Evolutionary conservation across 2,113 vertebrate species (phyloP).

Genomic region (Lonchura striata): DNA sequence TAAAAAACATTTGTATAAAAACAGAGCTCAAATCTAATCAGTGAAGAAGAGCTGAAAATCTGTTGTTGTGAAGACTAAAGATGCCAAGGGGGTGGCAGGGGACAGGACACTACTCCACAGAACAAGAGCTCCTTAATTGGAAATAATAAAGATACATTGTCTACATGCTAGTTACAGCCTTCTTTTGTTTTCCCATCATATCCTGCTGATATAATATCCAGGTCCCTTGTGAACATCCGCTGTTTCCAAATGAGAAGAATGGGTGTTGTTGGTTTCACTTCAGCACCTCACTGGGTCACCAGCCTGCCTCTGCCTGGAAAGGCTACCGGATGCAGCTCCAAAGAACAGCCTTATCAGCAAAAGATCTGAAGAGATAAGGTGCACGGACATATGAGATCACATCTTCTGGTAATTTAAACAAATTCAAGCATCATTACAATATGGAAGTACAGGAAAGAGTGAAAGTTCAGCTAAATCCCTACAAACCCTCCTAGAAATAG

Average conservation of each 20-base stretch:
- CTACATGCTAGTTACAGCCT: not conserved
- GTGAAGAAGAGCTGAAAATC: not conserved
- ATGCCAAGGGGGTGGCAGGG: fast-evolving
- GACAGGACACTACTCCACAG: not conserved
- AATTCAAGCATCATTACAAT: not conserved
- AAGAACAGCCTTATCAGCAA: slow-evolving; percentile 23
- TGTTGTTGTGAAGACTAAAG: not conserved
- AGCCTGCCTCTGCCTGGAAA: not conserved
- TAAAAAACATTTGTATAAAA: slow-evolving; percentile 1
- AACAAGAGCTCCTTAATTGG: slow-evolving; percentile 35
- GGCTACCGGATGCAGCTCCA: not conserved
- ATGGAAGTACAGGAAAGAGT: not conserved
- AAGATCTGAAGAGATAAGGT: slow-evolving; percentile 31
- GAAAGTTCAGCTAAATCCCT: not conserved
- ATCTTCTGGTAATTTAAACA: slow-evolving; percentile 3
- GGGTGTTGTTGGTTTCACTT: slow-evolving; percentile 18
- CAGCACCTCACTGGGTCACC: not conserved
- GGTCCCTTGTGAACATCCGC: slow-evolving; percentile 16
- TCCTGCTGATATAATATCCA: slow-evolving; percentile 55
- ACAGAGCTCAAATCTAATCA: not conserved
- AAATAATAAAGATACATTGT: not conserved
- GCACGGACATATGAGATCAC: slow-evolving; percentile 10
- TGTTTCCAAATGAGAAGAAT: slow-evolving; percentile 23
- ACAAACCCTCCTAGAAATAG: not conserved
- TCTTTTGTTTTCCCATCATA: slow-evolving; percentile 43